phyloP scores from a whole-genome alignment of 30 jellyfish, hydroid and myxozoan species.

The Hydractinia echinata region DNA sequence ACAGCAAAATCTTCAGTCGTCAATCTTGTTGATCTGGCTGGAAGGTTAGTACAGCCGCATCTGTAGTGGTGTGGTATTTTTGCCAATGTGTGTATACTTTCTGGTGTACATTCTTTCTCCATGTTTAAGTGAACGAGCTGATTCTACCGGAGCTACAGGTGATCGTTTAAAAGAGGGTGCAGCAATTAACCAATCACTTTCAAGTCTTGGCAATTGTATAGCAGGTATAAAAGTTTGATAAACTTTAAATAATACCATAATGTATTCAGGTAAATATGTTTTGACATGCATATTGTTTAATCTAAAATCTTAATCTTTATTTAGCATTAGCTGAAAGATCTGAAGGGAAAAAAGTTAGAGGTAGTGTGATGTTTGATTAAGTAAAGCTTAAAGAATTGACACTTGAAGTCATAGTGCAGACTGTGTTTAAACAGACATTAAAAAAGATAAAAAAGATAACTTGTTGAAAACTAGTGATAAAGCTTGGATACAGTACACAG shows the following conservation, averaged over 20 bases:
- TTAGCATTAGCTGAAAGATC: slow-evolving; percentile 79
- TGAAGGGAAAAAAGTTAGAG: slow-evolving; percentile 74
- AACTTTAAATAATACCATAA: not conserved
- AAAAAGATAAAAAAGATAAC: no score
- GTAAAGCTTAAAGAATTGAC: not conserved
- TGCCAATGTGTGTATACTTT: no score
- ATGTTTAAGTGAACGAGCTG: slow-evolving; percentile 42
- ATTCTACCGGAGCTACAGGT: slow-evolving; percentile 91
- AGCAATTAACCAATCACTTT: slow-evolving; percentile 72
- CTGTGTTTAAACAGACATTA: not conserved
- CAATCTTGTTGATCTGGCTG: slow-evolving; percentile 80
- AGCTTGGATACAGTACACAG: no score
- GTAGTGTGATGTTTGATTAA: slow-evolving; percentile 20
- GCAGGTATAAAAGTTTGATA: slow-evolving; percentile 40
- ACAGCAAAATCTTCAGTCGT: slow-evolving; percentile 77
- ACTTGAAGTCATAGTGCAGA: not conserved
- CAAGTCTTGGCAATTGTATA: slow-evolving; percentile 76
- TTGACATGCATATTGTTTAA: no score
- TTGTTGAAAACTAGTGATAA: no score
- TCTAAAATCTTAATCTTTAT: not conserved
- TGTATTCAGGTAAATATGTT: not conserved
- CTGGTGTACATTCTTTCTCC: not conserved
- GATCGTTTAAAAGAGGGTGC: slow-evolving; percentile 84
- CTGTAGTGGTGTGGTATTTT: no score
- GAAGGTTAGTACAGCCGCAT: slow-evolving; percentile 45